These are phyloP conservation scores for Mus minutoides DNA, from an alignment of 2,797 vertebrate species.

Conservation along the genomic window DNA sequence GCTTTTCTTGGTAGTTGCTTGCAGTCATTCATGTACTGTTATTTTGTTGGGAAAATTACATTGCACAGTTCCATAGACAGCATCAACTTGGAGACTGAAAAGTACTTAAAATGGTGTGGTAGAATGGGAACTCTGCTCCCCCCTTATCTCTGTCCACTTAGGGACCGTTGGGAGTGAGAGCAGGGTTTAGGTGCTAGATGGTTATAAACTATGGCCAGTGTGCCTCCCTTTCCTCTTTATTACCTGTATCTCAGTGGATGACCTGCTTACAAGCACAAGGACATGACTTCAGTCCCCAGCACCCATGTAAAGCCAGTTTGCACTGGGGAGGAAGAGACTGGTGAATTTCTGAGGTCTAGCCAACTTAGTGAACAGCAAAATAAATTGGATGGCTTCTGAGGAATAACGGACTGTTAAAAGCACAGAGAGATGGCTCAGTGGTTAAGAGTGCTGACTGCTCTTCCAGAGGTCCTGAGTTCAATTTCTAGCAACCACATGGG, in stretches of 20 bases:
- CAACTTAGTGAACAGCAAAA: not conserved
- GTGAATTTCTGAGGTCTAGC: no score
- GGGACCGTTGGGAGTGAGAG: not conserved
- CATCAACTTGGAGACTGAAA: not conserved
- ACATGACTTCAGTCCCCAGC: not conserved
- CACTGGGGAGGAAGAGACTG: not conserved
- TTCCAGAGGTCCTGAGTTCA: no score
- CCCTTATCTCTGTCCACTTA: not conserved
- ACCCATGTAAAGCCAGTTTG: not conserved
- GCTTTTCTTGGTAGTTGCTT: not conserved
- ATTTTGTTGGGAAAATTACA: conserved; percentile 29
- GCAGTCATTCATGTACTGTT: not conserved
- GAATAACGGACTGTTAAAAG: not conserved
- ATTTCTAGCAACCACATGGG: no score
- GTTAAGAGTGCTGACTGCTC: no score
- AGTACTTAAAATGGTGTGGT: not conserved
- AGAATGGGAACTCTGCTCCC: not conserved
- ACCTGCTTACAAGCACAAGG: not conserved
- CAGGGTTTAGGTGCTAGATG: not conserved
- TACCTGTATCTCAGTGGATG: not conserved
- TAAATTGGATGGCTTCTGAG: not conserved
- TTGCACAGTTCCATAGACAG: not conserved
- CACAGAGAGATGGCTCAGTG: no score
- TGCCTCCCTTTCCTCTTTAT: not conserved
- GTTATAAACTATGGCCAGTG: not conserved